Conservation (phyloP, 2,113 vertebrate genomes). For the Rhineura floridana region DNA sequence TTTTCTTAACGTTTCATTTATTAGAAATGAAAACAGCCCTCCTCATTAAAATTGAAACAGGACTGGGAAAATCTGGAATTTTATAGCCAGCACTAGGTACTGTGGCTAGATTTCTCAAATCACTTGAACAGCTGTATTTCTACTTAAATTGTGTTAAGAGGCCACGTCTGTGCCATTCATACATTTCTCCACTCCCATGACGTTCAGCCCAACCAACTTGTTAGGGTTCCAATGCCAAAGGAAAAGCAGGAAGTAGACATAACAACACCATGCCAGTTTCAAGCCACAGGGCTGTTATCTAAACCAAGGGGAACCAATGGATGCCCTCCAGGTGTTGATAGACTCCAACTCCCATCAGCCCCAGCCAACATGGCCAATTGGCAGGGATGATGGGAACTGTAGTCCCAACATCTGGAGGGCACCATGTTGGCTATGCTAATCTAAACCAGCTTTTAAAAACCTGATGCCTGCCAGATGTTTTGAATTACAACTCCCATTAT, state of each 20-base stretch:
- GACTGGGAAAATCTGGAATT: conserved; percentile 49
- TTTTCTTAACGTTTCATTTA: conserved; percentile 70
- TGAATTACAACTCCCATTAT: too few species aligned
- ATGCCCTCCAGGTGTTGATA: too few species aligned
- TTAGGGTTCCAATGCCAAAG: neutral
- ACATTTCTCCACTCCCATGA: neutral
- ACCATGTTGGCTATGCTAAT: too few species aligned
- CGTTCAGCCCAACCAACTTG: neutral
- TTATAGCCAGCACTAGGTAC: neutral
- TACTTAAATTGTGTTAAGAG: neutral
- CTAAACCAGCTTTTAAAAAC: too few species aligned
- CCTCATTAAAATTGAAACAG: conserved; percentile 69
- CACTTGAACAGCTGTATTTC: neutral
- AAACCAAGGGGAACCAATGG: neutral
- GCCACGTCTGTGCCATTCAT: neutral
- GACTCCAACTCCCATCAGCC: neutral
- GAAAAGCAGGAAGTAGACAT: neutral
- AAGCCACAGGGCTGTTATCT: too few species aligned
- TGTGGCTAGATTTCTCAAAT: conserved; percentile 11
- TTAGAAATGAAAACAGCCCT: conserved; percentile 65
- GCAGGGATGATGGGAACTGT: neutral
- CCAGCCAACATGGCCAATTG: too few species aligned
- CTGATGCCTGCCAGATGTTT: too few species aligned
- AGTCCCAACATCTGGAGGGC: neutral
- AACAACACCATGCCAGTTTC: too few species aligned